Base-by-base conservation (phyloP, 1,140 invertebrate species). In the Pomacea maculata region DNA sequence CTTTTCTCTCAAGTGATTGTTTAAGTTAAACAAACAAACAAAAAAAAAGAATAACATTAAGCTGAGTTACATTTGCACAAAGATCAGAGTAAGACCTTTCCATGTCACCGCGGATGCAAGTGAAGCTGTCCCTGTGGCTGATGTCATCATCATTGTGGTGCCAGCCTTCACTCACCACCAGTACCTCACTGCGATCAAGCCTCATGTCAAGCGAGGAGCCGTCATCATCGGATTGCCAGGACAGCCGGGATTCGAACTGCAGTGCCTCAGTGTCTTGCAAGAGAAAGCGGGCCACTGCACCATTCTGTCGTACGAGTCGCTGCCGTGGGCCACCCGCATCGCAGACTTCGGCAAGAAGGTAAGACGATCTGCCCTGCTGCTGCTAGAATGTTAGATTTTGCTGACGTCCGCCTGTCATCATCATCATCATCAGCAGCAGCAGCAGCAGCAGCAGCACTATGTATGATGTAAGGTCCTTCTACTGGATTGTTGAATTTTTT, bases 171-270 rank as follows among this genome's bases (percentile, higher is more conserved):
- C 80, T 17, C 87, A 88, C 78, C 70, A 78, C n/a, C 34, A 75
- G 19, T 87, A 87, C 75, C 77, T 88, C 34, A 52, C 67, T n/a
- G 85, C 81, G 19, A 82, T 88, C 34, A 61, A 54, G 14, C 85
- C 85, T 2, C 79, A 85, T 74, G 70, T 87, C 68, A 78, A 68
- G 70, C 52, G 82, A 4, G 80, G 84, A 45, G 82, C 83, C 0
- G 77, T 81, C 10, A 83, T 88, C 21, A 83, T 85, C 45, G 87
- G 87, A 5, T 45, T 87, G 9, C 86, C 87, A 4, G 85, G 86
- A 14, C 84, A 85, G 54, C 78, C 85, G 15, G 89, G 89, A 5
- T 89, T 90, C 74, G 86, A 89, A 71, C 87, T 90, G 61, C 81
- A 83, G 73, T 79, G 83, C 17, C 63, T 78, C 12, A 68, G 79